Percentiles rank a stretch among this genome's conserved stretches.
phyloP scores from a whole-genome alignment of 1,140 invertebrate species.

The Heliconius melpomene region DNA sequence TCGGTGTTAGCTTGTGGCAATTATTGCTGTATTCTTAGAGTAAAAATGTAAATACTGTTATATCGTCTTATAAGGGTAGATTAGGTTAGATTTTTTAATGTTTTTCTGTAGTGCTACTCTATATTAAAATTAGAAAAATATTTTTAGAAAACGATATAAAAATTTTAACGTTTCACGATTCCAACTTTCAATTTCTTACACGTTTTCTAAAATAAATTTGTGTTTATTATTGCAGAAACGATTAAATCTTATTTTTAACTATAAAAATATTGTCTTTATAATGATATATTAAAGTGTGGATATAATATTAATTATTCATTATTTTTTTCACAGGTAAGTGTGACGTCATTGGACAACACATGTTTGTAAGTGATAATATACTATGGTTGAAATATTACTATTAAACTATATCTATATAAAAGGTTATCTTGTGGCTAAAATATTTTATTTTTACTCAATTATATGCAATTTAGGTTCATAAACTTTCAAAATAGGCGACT shows the following conservation, averaged over 20 bases:
- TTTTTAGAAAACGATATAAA: too few species aligned
- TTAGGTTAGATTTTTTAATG: neutral
- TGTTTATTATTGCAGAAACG: too few species aligned
- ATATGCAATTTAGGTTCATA: too few species aligned
- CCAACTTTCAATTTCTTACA: too few species aligned
- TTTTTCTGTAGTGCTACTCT: neutral
- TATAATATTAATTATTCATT: neutral
- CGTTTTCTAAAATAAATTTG: too few species aligned
- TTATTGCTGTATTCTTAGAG: conserved; percentile 39
- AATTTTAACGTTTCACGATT: too few species aligned
- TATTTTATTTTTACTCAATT: neutral
- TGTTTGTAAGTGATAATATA: neutral
- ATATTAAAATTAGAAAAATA: too few species aligned
- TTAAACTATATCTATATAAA: neutral
- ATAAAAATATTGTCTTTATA: too few species aligned
- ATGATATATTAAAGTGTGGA: too few species aligned
- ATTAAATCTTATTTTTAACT: too few species aligned
- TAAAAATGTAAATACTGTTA: neutral
- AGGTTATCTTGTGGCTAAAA: neutral
- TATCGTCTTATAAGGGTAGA: neutral
- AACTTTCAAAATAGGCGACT: too few species aligned
- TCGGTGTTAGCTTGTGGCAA: conserved; percentile 20
- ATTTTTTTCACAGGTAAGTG: neutral
- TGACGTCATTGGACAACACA: neutral
- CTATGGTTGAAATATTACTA: neutral